Evolutionary conservation across 2,888 invertebrate species (phyloP).

Genomic region (Celastrina argiolus): DNA sequence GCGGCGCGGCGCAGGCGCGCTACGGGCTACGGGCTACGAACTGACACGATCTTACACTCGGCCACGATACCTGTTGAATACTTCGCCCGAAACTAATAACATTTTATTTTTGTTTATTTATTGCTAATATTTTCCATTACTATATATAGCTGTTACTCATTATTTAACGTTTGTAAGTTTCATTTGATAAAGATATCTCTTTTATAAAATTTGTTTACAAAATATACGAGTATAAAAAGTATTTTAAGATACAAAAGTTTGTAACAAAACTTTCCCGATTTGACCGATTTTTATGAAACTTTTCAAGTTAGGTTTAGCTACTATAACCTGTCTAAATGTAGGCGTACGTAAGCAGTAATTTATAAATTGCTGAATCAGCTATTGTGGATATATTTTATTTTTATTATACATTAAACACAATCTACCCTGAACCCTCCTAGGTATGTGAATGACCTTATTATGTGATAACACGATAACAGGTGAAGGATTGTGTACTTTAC

Average conservation of each 20-base stretch:
- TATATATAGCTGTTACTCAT: too few relatives aligned
- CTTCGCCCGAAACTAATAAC: slow-evolving; percentile 13
- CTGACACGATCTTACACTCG: slow-evolving; percentile 34
- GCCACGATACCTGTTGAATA: slow-evolving; percentile 44
- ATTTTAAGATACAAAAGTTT: too few relatives aligned
- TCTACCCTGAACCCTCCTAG: background rate
- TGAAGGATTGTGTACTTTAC: background rate
- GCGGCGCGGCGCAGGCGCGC: slow-evolving; percentile 64
- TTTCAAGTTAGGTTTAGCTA: too few relatives aligned
- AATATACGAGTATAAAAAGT: background rate
- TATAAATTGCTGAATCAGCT: too few relatives aligned
- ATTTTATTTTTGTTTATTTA: background rate
- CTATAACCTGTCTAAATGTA: too few relatives aligned
- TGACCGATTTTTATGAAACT: too few relatives aligned
- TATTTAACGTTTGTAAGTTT: too few relatives aligned
- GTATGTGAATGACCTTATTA: background rate
- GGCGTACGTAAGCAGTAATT: too few relatives aligned
- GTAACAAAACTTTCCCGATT: too few relatives aligned
- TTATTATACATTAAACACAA: background rate
- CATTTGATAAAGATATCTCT: too few relatives aligned
- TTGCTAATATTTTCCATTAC: too few relatives aligned
- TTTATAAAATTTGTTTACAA: background rate
- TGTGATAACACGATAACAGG: slow-evolving; percentile 6
- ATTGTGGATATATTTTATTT: background rate
- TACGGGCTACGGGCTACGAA: slow-evolving; percentile 48